These are phyloP conservation scores for Entomyzon cyanotis DNA, from an alignment of 2,113 vertebrate genomes.

Conservation along the genomic window DNA sequence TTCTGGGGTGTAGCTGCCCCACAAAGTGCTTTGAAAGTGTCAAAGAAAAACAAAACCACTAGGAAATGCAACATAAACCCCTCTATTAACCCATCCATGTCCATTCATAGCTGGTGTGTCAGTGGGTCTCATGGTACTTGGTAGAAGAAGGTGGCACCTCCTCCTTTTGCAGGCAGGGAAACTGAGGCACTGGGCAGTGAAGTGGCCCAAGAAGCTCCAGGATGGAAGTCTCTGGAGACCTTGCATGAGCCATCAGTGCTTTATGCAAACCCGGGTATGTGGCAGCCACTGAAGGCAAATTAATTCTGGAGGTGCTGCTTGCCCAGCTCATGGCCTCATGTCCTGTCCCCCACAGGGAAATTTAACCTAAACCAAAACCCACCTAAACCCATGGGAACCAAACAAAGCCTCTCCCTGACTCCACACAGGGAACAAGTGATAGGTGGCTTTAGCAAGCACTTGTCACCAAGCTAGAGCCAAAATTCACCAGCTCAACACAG, in stretches of 20 bases:
- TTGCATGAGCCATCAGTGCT: not conserved
- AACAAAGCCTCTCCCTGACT: not conserved
- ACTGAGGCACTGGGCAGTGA: not conserved
- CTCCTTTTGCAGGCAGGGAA: not conserved
- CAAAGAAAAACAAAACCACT: not conserved
- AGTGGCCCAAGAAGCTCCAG: not conserved
- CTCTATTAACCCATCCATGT: accelerated
- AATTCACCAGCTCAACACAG: not conserved
- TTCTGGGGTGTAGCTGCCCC: not conserved
- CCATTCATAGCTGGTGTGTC: not conserved
- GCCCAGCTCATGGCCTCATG: accelerated
- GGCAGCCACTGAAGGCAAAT: not conserved
- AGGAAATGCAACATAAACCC: not conserved
- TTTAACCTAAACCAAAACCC: not conserved
- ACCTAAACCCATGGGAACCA: not conserved
- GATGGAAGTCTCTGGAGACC: not conserved
- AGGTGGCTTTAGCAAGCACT: not conserved
- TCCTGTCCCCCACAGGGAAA: accelerated
- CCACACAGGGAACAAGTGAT: not conserved
- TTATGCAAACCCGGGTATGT: not conserved
- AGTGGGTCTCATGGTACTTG: not conserved
- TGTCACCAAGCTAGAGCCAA: not conserved
- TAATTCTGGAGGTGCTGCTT: not conserved
- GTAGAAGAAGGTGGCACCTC: not conserved
- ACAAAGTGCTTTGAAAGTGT: not conserved